Base-by-base conservation (phyloP, 2,113 vertebrate genomes). In the Cochlearius cochlearius region DNA sequence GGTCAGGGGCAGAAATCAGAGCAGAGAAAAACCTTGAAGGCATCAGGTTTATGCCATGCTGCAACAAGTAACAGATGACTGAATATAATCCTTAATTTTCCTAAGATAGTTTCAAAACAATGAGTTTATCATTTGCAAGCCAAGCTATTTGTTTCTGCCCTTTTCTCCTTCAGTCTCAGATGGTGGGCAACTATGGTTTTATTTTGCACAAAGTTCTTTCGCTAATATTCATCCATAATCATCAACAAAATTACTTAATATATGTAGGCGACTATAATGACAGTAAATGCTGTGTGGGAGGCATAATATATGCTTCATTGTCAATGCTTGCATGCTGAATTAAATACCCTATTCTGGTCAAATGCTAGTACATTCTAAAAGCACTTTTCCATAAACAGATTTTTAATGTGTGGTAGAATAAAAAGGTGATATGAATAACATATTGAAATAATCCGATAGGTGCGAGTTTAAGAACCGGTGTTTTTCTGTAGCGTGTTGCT, bases 181-280 rank as follows among this genome's bases (percentile, higher is more conserved):
- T 32, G 64, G 43, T 63, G 88, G 64, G 53, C 88, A 81, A 49
- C 90, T 75, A 50, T 25, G 47, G 64, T 34, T 82, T 90, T 93
- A 43, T 94, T 90, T 78, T 73, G 60, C 88, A 81, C 76, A 47
- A 12, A 96, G 66, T 69, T 85, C 91, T 73, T 58, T 88, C 14
- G 19, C 86, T 38, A 32, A 36, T 79, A 71, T 90, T 94, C 63
- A 55, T 62, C 88, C 95, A 34, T 86, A 91, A 62, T 83, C 82
- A 87, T 81, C 85, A 88, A 87, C 77, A 94, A 91, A 96, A 80
- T 77, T 84, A 59, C 89, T 94, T 95, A 96, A 95, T 75, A 80
- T 60, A 74, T 55, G 94, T 95, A 91, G 93, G 92, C 36, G 85
- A 91, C 86, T 76, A 50, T 58, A 94, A 76, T 94, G 90, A 92